phyloP scores from a whole-genome alignment of 2,113 vertebrate genomes.

The Corythaeola cristata region DNA sequence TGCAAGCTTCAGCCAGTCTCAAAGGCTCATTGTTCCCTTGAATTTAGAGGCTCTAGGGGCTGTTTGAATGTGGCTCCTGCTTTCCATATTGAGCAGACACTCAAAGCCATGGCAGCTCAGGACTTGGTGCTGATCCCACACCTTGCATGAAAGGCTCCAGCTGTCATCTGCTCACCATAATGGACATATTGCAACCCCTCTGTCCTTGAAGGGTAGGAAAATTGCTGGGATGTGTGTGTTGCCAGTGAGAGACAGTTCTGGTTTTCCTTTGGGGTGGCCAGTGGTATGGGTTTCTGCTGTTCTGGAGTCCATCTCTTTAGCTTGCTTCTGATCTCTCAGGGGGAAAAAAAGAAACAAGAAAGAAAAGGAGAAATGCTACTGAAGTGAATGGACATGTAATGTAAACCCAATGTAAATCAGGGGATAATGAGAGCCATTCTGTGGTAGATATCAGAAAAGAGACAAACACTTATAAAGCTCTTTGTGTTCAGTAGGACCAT shows the following conservation, averaged over 20 bases:
- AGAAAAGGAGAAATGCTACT: background rate
- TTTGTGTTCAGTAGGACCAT: background rate
- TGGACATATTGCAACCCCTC: background rate
- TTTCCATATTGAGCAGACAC: background rate
- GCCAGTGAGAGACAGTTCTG: background rate
- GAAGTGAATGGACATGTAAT: background rate
- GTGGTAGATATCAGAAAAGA: background rate
- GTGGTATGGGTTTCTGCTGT: background rate
- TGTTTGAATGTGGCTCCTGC: background rate
- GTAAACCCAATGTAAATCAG: background rate
- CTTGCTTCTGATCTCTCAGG: background rate
- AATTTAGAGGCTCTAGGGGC: background rate
- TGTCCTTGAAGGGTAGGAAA: background rate
- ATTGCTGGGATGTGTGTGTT: background rate
- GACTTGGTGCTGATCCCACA: background rate
- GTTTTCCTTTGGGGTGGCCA: background rate
- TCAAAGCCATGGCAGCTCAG: background rate
- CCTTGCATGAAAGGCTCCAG: background rate
- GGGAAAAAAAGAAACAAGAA: no score
- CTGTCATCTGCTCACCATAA: background rate
- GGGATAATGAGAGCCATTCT: background rate
- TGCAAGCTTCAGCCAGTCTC: background rate
- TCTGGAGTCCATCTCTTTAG: background rate
- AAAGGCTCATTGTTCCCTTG: conserved; percentile 33
- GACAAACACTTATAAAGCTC: background rate